Base-by-base conservation (phyloP, 2,888 invertebrate genomes). In the Neoscelio sp. region DNA sequence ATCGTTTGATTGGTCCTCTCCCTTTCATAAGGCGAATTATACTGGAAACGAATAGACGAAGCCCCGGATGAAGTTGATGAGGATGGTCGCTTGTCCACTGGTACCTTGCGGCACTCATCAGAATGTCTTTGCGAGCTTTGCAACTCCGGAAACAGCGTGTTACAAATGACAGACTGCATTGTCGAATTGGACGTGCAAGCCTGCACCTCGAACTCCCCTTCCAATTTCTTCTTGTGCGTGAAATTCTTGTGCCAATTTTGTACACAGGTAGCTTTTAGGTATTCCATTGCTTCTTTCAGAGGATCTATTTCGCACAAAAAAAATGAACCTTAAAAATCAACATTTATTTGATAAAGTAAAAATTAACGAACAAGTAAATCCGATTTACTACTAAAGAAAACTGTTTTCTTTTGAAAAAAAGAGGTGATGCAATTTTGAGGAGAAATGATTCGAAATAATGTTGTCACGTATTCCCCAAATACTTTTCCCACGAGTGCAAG, bases 61-160 rank as follows among this genome's bases (percentile, higher is more conserved):
- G n/a, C n/a, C n/a, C n/a, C 6, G 3, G 6, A 4, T 23, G 23
- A 23, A 23, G 6, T 23, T 54, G 10, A 4, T 8, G 10, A n/a
- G 6, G 4, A 8, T 38, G 0, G n/a, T 8, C 6, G 12, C 8
- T 15, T 48, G 8, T 58, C 20, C 20, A 35, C 35, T 6, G 10
- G 0, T 4, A 12, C 0, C 12, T 48, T 17, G 8, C n/a, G n/a
- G n/a, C n/a, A n/a, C n/a, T 65, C 26, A 2, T 23, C n/a, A 1
- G 13, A 17, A 42, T 23, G 35, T 17, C 6, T 30, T 20, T 40
- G 58, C 0, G 65, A 30, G 10, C 50, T 52, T 18, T 65, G 12
- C 0, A 75, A 44, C 12, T 67, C 67, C 2, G 65, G 74, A 30
- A 75, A 75, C 0, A 75, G 13, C 8, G 65, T 28, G 12, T 75